A percentile compares a stretch with the other conserved stretches of the same genome.
Conservation (phyloP, 2,797 vertebrate species). For the Spea hammondii region DNA sequence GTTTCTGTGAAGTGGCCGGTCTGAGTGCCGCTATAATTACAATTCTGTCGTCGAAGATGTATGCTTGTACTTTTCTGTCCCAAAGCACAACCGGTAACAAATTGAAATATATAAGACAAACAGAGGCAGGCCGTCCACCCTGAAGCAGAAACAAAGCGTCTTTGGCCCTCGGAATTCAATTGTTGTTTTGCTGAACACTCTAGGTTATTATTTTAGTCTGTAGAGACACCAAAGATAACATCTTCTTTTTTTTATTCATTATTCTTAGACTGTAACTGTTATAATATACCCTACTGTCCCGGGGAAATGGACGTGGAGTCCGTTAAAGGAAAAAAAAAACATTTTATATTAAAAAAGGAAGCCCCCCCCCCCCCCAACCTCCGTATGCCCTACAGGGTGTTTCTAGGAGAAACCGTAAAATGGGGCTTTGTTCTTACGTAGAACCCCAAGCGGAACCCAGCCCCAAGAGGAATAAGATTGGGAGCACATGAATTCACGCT, state of each 20-base stretch:
- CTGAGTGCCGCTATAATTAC: conserved; percentile 25
- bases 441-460: too few species aligned
- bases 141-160: background rate
- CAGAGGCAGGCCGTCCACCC: conserved; percentile 11
- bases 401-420: too few species aligned
- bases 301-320: too few species aligned
- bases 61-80: conserved; percentile 30
- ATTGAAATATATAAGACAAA: conserved; percentile 18
- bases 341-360: too few species aligned
- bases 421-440: too few species aligned
- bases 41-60: conserved; percentile 29
- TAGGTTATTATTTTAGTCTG: background rate
- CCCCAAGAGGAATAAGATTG: too few species aligned
- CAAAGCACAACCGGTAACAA: conserved; percentile 22
- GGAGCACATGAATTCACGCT: too few species aligned
- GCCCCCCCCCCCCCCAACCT: too few species aligned
- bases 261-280: background rate
- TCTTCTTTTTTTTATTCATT: background rate
- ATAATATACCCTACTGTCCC: too few species aligned
- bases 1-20: conserved; percentile 14
- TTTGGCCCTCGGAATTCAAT: background rate
- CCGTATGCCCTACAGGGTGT: too few species aligned
- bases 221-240: background rate
- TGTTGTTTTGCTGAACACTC: background rate
- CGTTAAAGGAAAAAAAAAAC: too few species aligned